Base-by-base conservation (phyloP, 2,888 invertebrate species). In the Calephelis perditalis region DNA sequence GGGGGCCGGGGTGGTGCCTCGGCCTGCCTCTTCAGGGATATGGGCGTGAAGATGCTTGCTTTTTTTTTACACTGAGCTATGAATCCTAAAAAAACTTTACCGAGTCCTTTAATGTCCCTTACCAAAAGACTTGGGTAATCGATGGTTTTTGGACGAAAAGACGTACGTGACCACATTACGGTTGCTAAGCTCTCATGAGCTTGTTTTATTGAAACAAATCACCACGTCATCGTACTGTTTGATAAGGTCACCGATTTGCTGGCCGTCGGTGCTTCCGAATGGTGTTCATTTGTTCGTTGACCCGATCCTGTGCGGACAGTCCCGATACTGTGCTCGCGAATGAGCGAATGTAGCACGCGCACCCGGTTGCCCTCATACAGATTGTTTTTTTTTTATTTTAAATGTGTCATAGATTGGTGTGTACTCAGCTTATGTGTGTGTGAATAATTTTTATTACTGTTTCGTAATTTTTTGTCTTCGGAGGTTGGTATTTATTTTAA, bases 281-380 rank as follows among this genome's bases (percentile, higher is more conserved):
- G 76, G 75, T 76, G 77, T 82, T 80, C 70, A 73, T 72, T 82
- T 86, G 86, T 86, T 71, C 85, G 78, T 83, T 86, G 86, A 86
- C 83, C 86, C 78, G 76, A 60, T 75, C n/a, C n/a, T n/a, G n/a
- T n/a, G n/a, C n/a, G n/a, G n/a, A n/a, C n/a, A n/a, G n/a, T n/a
- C 67, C 62, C 63, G 67, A 73, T 74, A 75, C 65, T 75, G 77
- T 73, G 75, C 71, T 65, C 66, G 69, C 75, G 26, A 26, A 73
- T 71, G 73, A 72, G 71, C 72, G 52, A 52, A 52, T 52, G 52
- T 52, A 35, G 35, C 35, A 52, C 52, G 35, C 52, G 35, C 49
- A 47, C 47, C 47, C 47, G 52, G 26, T 52, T 35, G 52, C 35
- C 26, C 11, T 10, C 5, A 11, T 10, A 11, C 35, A 35, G 8